Conservation (phyloP, 2,797 vertebrate species). For the Cynodonichthys magdalenae region DNA sequence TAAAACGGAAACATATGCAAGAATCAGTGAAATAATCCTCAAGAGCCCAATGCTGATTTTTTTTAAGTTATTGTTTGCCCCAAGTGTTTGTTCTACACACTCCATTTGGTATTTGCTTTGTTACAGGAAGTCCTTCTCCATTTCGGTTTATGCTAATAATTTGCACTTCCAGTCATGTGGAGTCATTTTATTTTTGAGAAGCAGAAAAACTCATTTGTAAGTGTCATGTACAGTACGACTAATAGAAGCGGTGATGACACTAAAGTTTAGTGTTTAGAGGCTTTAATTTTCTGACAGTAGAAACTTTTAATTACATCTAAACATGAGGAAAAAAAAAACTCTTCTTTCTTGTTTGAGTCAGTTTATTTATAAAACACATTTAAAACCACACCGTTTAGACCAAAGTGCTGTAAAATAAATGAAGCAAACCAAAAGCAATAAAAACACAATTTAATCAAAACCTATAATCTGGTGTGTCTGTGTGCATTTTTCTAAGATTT, state of each 20-base stretch:
- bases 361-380: too few species aligned
- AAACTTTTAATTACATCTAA: constrained; percentile 5
- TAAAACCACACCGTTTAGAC: too few species aligned
- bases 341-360: too few species aligned
- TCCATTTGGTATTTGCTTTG: constrained; percentile 62
- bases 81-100: constrained; percentile 59
- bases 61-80: constrained; percentile 59
- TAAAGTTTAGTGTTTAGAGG: constrained; percentile 35
- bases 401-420: too few species aligned
- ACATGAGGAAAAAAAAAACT: too few species aligned
- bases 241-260: constrained; percentile 64
- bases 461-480: too few species aligned
- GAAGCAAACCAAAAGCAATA: too few species aligned
- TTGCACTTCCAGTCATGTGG: constrained; percentile 71
- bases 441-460: too few species aligned
- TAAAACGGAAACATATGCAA: constrained; percentile 58
- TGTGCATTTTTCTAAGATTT: too few species aligned
- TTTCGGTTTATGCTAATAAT: constrained; percentile 67
- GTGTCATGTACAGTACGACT: constrained; percentile 69
- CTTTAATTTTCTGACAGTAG: constrained; percentile 31
- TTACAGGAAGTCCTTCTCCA: constrained; percentile 63
- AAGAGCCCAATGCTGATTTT: constrained; percentile 39
- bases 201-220: constrained; percentile 60
- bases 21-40: constrained; percentile 50
- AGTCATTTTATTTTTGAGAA: constrained; percentile 73